Evolutionary conservation across 2,113 vertebrate genomes (phyloP).

Genomic region (Mixornis gularis): DNA sequence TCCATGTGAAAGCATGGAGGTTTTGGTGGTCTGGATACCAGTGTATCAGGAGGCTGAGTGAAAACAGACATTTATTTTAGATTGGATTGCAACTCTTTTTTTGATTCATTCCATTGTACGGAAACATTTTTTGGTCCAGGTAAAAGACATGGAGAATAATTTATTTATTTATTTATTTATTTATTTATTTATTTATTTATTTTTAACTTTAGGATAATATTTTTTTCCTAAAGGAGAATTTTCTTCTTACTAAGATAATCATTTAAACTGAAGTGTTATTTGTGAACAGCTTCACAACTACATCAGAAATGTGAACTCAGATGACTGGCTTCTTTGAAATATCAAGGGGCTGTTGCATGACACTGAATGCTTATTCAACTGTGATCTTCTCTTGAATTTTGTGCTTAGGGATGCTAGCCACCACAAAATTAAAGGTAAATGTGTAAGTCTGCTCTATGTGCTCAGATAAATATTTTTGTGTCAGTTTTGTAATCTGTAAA

Average conservation of each 20-base stretch:
- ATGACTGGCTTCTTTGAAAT: not conserved
- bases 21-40: not conserved
- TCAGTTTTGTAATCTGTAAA: not conserved
- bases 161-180: no score
- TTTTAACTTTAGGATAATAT: not conserved
- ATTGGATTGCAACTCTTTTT: not conserved
- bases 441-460: rapidly evolving
- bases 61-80: not conserved
- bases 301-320: not conserved
- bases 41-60: not conserved
- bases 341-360: not conserved
- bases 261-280: not conserved
- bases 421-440: not conserved
- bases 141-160: not conserved
- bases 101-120: not conserved
- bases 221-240: not conserved
- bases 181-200: no score
- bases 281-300: not conserved
- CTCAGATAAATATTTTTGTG: not conserved
- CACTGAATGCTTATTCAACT: not conserved
- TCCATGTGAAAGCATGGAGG: not conserved
- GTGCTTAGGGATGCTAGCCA: not conserved
- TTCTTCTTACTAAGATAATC: not conserved
- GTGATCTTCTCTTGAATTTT: not conserved
- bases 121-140: not conserved